A percentile compares a stretch with the other conserved stretches of the same genome.
These are phyloP conservation scores for Crotalus horridus DNA, from an alignment of 2,113 vertebrate genomes.

Conservation along the genomic window DNA sequence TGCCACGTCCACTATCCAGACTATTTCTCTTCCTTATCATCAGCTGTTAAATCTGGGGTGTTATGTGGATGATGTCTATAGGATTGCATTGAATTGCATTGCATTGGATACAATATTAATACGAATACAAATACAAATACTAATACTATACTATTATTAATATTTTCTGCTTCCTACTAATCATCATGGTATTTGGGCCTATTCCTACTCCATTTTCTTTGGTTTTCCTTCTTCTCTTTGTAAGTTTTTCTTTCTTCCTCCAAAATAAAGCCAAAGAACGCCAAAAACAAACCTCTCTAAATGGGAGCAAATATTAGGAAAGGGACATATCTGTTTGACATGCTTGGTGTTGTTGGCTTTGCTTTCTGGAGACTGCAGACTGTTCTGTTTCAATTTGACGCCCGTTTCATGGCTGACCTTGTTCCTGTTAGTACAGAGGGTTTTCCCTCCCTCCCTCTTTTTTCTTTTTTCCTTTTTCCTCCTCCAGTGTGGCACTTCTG, in stretches of 20 bases:
- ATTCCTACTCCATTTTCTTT: not conserved
- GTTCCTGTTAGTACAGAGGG: conserved; percentile 64
- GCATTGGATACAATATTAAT: too few relatives aligned
- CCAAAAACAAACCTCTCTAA: conserved; percentile 48
- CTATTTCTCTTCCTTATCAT: not conserved
- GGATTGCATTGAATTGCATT: not conserved
- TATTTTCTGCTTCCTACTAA: too few relatives aligned
- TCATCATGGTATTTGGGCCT: not conserved
- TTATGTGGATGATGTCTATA: not conserved
- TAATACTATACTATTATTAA: not conserved
- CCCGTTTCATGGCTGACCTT: conserved; percentile 69
- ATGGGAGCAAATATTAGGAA: conserved; percentile 62
- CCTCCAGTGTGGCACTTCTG: conserved; percentile 66
- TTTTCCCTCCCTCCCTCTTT: conserved; percentile 27
- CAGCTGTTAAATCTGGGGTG: not conserved
- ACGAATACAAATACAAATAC: too few relatives aligned
- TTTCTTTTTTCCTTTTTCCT: conserved; percentile 37
- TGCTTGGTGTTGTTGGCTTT: conserved; percentile 62
- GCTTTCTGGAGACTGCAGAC: conserved; percentile 66
- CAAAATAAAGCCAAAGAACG: not conserved
- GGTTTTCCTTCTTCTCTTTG: not conserved
- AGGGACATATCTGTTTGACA: conserved; percentile 59
- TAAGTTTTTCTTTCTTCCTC: not conserved
- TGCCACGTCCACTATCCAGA: not conserved
- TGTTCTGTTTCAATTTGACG: conserved; percentile 67